Conservation (phyloP, 1,140 invertebrate genomes). For the Heliconius congener region DNA sequence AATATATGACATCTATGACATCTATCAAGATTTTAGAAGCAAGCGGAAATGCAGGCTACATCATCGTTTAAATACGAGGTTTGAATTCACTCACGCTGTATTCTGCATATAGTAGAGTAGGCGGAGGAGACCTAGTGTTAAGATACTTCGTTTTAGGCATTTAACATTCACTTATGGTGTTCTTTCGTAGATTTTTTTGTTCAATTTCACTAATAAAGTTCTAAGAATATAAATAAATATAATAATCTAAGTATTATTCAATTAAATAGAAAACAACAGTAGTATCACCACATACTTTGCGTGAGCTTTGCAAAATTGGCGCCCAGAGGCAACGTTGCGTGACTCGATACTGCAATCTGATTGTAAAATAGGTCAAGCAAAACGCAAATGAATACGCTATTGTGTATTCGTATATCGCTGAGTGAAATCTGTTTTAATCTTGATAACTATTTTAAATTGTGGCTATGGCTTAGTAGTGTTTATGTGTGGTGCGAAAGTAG, state of each 20-base stretch:
- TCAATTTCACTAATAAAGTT: too few relatives aligned
- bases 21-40: too few relatives aligned
- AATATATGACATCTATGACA: too few relatives aligned
- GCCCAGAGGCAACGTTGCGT: constrained; percentile 36
- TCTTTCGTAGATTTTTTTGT: too few relatives aligned
- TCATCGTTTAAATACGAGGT: too few relatives aligned
- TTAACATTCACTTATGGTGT: too few relatives aligned
- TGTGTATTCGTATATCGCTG: constrained; percentile 34
- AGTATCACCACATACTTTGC: constrained; percentile 6
- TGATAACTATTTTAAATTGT: background rate
- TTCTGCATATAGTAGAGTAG: too few relatives aligned
- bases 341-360: constrained; percentile 39
- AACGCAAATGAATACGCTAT: constrained; percentile 38
- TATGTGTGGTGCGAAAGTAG: background rate
- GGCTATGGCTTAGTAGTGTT: background rate
- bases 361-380: constrained; percentile 38
- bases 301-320: constrained; percentile 37
- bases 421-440: constrained; percentile 13
- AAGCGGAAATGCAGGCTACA: too few relatives aligned
- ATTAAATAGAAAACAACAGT: background rate
- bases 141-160: too few relatives aligned
- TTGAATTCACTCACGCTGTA: too few relatives aligned
- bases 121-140: too few relatives aligned
- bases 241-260: background rate
- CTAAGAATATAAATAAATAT: too few relatives aligned